Conservation (phyloP, 2,888 invertebrate species). For the Spilarctia lutea region DNA sequence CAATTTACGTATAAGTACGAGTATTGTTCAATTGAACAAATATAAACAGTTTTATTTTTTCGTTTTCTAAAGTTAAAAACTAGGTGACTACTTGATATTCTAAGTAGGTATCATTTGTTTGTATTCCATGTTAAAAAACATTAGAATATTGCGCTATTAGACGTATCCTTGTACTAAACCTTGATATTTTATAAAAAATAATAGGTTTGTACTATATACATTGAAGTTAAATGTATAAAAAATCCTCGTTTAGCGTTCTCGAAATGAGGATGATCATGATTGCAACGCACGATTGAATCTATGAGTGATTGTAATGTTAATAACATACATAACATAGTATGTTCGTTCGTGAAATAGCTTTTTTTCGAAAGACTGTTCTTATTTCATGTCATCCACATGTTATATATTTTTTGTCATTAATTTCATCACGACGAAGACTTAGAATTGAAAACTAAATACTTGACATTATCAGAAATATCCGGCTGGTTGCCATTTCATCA, state of each 20-base stretch:
- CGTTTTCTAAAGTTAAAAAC: background rate
- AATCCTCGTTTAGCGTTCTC: background rate
- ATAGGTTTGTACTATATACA: background rate
- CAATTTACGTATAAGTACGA: background rate
- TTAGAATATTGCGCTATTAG: background rate
- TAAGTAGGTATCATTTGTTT: background rate
- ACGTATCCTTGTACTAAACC: background rate
- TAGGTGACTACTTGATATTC: background rate
- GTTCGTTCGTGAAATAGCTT: no score
- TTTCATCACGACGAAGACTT: no score
- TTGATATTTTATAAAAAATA: background rate
- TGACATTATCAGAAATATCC: no score
- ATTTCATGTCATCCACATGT: no score
- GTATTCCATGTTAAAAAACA: background rate
- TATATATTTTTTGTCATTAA: no score
- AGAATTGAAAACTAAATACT: no score
- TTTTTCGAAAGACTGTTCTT: no score
- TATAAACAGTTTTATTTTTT: background rate
- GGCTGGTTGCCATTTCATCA: no score
- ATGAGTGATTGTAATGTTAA: background rate
- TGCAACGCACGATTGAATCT: background rate
- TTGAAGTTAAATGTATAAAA: background rate
- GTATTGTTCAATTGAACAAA: background rate
- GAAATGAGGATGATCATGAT: background rate
- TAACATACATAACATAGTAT: no score